Conservation (phyloP, 1,140 invertebrate species). For the Penaeus indicus region DNA sequence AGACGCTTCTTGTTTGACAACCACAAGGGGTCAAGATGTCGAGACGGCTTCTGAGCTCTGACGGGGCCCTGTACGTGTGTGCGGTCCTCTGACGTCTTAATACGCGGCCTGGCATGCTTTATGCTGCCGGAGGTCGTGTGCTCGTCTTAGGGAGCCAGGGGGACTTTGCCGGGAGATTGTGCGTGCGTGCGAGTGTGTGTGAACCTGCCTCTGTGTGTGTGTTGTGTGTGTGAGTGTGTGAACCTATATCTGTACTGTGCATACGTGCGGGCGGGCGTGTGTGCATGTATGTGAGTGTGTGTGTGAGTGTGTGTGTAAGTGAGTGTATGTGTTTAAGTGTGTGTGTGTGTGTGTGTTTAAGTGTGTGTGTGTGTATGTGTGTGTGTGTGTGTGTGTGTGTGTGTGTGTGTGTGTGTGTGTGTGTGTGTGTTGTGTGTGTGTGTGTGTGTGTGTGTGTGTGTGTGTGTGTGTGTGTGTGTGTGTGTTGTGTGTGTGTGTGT, state of each 20-base stretch:
- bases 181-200: neutral
- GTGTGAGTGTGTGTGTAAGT: neutral
- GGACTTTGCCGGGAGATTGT: neutral
- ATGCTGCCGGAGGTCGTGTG: too few species aligned
- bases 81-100: too few species aligned
- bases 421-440: neutral
- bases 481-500: conserved; percentile 10
- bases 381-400: conserved; percentile 17
- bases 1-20: too few species aligned
- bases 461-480: neutral
- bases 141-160: too few species aligned
- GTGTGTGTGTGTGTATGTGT: neutral
- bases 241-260: neutral
- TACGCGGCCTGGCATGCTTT: too few species aligned
- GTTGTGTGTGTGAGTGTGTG: neutral
- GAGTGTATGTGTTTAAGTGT: neutral
- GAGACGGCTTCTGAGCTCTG: too few species aligned
- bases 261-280: neutral
- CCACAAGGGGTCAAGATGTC: too few species aligned
- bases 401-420: neutral
- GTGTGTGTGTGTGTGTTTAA: neutral
- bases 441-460: neutral
- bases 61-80: too few species aligned
- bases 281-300: neutral
- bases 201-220: neutral